These are phyloP conservation scores for Mylabris phalerata DNA, from an alignment of 1,140 invertebrate genomes.

Conservation along the genomic window DNA sequence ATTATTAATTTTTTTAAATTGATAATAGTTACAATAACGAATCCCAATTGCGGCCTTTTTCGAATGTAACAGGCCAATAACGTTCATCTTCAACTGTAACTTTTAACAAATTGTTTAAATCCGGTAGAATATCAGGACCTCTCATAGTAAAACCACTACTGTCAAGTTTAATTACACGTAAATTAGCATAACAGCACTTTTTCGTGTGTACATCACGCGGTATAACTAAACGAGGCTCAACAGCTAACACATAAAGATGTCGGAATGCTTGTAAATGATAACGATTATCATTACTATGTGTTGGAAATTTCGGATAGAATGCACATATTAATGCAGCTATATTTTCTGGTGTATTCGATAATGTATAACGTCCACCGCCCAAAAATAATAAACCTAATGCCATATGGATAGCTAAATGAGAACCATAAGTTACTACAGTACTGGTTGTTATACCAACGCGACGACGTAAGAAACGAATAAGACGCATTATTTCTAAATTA, in stretches of 20 bases:
- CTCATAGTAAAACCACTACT: conserved; percentile 48
- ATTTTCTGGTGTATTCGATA: conserved; percentile 75
- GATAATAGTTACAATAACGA: conserved; percentile 55
- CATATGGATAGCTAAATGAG: conserved; percentile 91
- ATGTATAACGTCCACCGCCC: conserved; percentile 84
- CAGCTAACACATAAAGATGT: conserved; percentile 91
- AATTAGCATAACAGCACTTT: conserved; percentile 71
- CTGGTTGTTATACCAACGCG: conserved; percentile 57
- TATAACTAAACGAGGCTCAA: conserved; percentile 79
- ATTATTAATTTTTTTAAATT: too few species aligned
- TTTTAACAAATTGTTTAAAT: conserved; percentile 66
- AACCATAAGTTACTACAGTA: conserved; percentile 76
- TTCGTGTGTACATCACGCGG: conserved; percentile 78
- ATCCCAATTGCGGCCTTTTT: conserved; percentile 75
- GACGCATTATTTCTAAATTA: conserved; percentile 75
- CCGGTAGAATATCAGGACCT: conserved; percentile 82
- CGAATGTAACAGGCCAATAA: conserved; percentile 83
- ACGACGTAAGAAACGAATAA: conserved; percentile 76
- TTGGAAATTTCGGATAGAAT: conserved; percentile 95
- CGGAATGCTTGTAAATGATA: conserved; percentile 93
- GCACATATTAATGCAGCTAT: conserved; percentile 85
- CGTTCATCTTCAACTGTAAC: conserved; percentile 74
- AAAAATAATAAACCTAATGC: conserved; percentile 87
- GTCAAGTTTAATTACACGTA: conserved; percentile 57
- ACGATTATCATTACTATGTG: conserved; percentile 91